Evolutionary conservation across 2,888 invertebrate genomes (phyloP).

Genomic region (Spisula subtruncata): DNA sequence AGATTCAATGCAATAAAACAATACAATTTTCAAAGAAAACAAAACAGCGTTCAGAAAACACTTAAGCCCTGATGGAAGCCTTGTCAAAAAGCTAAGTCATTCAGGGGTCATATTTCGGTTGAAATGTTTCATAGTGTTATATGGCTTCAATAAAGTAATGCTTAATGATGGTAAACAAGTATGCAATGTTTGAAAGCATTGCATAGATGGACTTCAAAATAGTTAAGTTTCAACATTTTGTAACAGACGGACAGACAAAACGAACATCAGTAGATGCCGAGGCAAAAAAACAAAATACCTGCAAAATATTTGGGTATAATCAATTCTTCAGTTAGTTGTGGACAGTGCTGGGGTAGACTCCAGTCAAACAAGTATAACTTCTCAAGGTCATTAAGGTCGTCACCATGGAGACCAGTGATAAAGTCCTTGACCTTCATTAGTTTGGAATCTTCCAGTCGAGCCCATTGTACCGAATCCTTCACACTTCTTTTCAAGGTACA

Average conservation of each 20-base stretch:
- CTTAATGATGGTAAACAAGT: too few species aligned
- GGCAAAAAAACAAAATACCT: conserved; percentile 74
- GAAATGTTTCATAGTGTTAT: too few species aligned
- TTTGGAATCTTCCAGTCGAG: conserved; percentile 78
- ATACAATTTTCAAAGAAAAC: not conserved
- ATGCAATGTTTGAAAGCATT: too few species aligned
- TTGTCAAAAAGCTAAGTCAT: too few species aligned
- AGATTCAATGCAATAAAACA: not conserved
- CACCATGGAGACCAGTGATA: conserved; percentile 62
- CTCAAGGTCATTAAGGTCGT: conserved; percentile 36
- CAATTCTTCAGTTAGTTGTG: conserved; percentile 79
- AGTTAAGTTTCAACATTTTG: too few species aligned
- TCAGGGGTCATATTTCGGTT: too few species aligned
- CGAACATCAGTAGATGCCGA: too few species aligned
- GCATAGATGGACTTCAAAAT: too few species aligned
- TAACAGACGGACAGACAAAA: too few species aligned
- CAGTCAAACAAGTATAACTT: conserved; percentile 85
- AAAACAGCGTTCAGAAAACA: too few species aligned
- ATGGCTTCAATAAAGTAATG: too few species aligned
- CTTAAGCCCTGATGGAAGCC: too few species aligned
- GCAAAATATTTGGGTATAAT: conserved; percentile 84
- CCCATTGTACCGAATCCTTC: conserved; percentile 82
- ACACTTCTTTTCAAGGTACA: conserved; percentile 76
- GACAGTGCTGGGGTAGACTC: conserved; percentile 84
- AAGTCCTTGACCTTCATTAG: conserved; percentile 75